These are phyloP conservation scores for Notiomystis cincta DNA, from an alignment of 2,113 vertebrate species.

Conservation along the genomic window DNA sequence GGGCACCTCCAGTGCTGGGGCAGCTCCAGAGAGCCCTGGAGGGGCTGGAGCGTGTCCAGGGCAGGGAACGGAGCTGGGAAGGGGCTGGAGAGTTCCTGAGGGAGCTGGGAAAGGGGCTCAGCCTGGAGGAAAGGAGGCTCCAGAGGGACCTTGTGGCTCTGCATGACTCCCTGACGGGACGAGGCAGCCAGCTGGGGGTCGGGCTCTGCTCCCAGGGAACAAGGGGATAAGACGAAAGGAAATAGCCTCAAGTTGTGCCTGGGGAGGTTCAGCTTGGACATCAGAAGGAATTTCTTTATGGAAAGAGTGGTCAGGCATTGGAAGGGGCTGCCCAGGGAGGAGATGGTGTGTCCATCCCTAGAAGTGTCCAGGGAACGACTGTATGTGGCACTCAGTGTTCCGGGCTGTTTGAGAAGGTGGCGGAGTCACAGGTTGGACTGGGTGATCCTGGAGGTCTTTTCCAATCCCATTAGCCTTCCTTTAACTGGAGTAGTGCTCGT, in stretches of 20 bases:
- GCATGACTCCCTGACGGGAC: not conserved
- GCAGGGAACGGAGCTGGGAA: not conserved
- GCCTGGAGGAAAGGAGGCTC: not conserved
- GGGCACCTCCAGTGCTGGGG: not conserved
- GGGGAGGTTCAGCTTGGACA: accelerated
- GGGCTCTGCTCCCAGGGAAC: not conserved
- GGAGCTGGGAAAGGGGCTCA: not conserved
- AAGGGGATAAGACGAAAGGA: not conserved
- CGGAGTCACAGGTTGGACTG: not conserved
- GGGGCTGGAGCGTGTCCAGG: not conserved
- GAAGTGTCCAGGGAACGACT: not conserved
- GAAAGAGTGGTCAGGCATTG: not conserved
- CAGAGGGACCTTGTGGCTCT: not conserved
- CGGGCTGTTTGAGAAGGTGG: not conserved
- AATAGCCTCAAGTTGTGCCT: not conserved
- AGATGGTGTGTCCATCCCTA: not conserved
- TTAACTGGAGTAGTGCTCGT: too few relatives aligned
- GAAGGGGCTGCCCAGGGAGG: not conserved
- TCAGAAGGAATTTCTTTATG: not conserved
- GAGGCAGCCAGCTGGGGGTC: not conserved
- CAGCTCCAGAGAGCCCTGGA: not conserved
- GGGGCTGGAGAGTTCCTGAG: not conserved
- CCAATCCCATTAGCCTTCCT: not conserved
- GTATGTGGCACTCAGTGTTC: not conserved
- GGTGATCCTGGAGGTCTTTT: not conserved